Conservation (phyloP, 53 echinoderm and acorn worm species). For the Paracentrotus lividus region DNA sequence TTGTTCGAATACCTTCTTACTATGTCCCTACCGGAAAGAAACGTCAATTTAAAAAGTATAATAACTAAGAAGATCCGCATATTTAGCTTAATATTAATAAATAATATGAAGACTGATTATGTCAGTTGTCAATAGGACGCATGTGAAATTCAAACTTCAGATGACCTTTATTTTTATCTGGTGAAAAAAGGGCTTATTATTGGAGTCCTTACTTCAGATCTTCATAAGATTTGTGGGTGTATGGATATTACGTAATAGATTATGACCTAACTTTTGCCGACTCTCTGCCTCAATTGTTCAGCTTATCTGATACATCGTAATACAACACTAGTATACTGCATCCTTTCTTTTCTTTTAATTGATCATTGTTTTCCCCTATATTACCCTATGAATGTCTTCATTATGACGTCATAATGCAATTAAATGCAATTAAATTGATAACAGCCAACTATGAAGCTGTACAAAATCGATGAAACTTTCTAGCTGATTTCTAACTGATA, state of each 20-base stretch:
- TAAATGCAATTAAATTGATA: neutral
- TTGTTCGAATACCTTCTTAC: no score
- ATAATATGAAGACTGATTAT: no score
- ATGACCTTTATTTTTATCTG: neutral
- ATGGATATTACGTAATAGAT: neutral
- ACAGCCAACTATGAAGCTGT: no score
- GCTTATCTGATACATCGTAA: neutral
- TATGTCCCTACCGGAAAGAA: no score
- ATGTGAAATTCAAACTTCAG: no score
- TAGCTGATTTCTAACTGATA: no score
- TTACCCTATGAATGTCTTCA: neutral
- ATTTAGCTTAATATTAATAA: no score
- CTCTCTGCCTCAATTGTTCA: neutral
- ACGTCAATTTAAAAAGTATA: no score
- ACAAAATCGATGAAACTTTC: no score
- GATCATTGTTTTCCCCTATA: neutral
- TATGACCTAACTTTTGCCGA: neutral
- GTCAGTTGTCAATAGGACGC: no score
- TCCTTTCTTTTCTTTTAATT: neutral
- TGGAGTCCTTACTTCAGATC: neutral
- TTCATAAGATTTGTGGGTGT: neutral
- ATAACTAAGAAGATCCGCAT: no score
- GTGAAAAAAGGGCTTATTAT: neutral
- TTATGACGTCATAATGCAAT: neutral
- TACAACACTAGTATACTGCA: neutral